These are phyloP conservation scores for Hemistola chrysoprasaria DNA, from an alignment of 2,888 invertebrate genomes.

Conservation along the genomic window DNA sequence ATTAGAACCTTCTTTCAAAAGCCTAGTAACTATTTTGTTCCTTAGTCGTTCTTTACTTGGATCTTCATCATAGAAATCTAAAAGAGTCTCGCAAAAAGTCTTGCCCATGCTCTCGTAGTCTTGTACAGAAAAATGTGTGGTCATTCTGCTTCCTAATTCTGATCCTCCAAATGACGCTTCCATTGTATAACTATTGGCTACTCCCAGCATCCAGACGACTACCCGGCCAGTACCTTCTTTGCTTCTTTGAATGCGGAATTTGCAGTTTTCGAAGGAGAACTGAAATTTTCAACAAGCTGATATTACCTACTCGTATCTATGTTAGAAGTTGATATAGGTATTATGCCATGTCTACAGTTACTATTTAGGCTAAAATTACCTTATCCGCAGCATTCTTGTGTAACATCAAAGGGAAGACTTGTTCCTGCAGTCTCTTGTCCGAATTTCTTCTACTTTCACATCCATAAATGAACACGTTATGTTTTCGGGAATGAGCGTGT, in stretches of 20 bases:
- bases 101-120: constrained; percentile 88
- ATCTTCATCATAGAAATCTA: constrained; percentile 95
- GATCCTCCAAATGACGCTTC: constrained; percentile 98
- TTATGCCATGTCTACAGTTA: background rate
- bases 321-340: constrained; percentile 6
- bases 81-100: constrained; percentile 95
- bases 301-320: too few species aligned
- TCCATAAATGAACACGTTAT: constrained; percentile 98
- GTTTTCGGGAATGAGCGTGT: constrained; percentile 96
- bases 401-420: constrained; percentile 96
- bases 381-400: constrained; percentile 96
- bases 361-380: constrained; percentile 66
- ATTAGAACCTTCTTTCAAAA: constrained; percentile 91
- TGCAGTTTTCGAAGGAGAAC: constrained; percentile 97
- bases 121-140: constrained; percentile 92
- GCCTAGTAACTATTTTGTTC: constrained; percentile 89
- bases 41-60: constrained; percentile 91
- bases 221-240: constrained; percentile 98
- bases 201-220: constrained; percentile 97
- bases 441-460: constrained; percentile 93
- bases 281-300: constrained; percentile 63
- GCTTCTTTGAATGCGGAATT: constrained; percentile 95
- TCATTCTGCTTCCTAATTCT: constrained; percentile 89
- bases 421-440: constrained; percentile 91
- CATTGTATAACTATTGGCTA: constrained; percentile 96